Percentiles rank a stretch among this genome's conserved stretches.
These are phyloP conservation scores for Cherax destructor DNA, from an alignment of 1,140 invertebrate species.

Conservation along the genomic window DNA sequence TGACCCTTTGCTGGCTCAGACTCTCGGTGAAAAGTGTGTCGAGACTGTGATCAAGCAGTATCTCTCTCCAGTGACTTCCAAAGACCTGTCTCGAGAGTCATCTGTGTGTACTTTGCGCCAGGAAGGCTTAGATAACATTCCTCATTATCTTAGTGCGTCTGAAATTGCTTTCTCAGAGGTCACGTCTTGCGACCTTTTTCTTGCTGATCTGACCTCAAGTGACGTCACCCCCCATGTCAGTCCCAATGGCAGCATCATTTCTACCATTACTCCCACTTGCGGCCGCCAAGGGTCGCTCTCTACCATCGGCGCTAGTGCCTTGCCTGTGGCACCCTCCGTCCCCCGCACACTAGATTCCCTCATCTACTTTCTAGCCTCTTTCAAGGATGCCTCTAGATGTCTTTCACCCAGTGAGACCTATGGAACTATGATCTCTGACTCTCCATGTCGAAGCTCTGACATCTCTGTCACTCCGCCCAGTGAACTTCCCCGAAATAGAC, in stretches of 20 bases:
- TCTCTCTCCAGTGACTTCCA: neutral
- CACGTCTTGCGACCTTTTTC: slow-evolving; percentile 20
- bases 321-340: neutral
- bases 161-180: slow-evolving; percentile 41
- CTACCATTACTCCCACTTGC: neutral
- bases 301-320: neutral
- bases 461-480: neutral
- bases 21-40: neutral
- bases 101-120: slow-evolving; percentile 43
- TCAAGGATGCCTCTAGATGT: neutral
- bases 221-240: slow-evolving; percentile 45
- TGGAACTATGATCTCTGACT: neutral
- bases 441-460: neutral
- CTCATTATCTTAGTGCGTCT: slow-evolving; percentile 45
- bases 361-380: slow-evolving; percentile 23
- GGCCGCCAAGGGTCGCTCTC: neutral
- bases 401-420: neutral
- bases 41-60: neutral
- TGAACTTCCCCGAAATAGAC: neutral
- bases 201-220: slow-evolving; percentile 41
- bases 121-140: neutral
- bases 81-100: slow-evolving; percentile 10
- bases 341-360: slow-evolving; percentile 7
- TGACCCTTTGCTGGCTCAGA: neutral
- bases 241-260: slow-evolving; percentile 31